Evolutionary conservation across 2,113 vertebrate species (phyloP), one percentile per base, ranked within the genome.

Genomic region (Sinocyclocheilus maitianheensis): DNA sequence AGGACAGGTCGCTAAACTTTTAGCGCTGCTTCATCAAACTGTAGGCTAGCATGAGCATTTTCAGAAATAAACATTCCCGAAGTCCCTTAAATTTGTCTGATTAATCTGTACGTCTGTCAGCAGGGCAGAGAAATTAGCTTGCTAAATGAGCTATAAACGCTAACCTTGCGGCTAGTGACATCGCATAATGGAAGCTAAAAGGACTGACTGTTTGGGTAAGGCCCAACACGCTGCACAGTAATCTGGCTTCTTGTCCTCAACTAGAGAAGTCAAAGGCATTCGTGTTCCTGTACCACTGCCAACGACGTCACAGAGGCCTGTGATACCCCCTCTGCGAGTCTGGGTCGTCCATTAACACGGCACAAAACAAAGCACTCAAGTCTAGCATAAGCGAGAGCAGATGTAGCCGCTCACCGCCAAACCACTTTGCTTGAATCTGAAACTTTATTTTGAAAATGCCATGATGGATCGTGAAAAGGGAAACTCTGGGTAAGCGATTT

Each of bases 291-390:
- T 48, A 60, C 65, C 26, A 62, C 67, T 60, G 60, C 75, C 69
- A 34, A 84, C 84, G 81, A 72, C 62, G 55, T 84, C 71, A 75
- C 60, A 30, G 24, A 46, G 48, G 14, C 14, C 76, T 71, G 34
- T 72, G 75, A 88, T 84, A 87, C 76, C 83, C 76, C 90, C 85
- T 18, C 13, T 20, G 69, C 24, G 51, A 88, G 81, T 78, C 60
- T 58, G n/a, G 11, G n/a, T 4, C 7, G 84, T 84, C 85, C 55
- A 24, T 55, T 82, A 76, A 87, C 60, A 63, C n/a, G 12, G 74
- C 40, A 43, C 79, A 60, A 89, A 83, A 81, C 37, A 26, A 71
- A 62, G 37, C 87, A 87, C 85, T 75, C 80, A 46, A 77, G 60
- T 63, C 87, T 62, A 72, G 82, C 83, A 60, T 84, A 71, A 87